Conservation (phyloP, 2,113 vertebrate genomes). For the Oreochromis aureus region DNA sequence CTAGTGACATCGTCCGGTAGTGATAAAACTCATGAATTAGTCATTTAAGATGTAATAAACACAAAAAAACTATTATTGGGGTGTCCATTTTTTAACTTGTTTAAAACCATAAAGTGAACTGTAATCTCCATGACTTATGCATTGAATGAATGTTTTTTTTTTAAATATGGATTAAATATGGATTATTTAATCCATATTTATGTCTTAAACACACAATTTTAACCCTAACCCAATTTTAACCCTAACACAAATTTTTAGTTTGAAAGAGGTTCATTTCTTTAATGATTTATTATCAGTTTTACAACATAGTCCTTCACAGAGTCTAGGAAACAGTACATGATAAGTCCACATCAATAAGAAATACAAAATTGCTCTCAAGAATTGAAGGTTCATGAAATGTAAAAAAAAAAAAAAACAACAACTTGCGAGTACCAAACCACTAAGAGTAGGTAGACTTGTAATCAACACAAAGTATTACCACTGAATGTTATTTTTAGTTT, state of each 20-base stretch:
- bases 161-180: no score
- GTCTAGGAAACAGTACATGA: neutral
- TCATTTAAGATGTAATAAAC: neutral
- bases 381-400: neutral
- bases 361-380: neutral
- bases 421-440: neutral
- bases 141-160: neutral
- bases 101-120: neutral
- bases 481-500: neutral
- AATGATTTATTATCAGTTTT: neutral
- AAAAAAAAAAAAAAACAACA: neutral
- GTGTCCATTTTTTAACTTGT: neutral
- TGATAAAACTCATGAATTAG: neutral
- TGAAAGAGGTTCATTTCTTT: neutral
- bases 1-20: neutral
- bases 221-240: neutral
- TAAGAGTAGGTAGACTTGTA: neutral
- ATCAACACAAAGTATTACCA: neutral
- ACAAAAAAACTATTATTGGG: neutral
- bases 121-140: neutral
- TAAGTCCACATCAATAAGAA: neutral
- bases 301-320: neutral
- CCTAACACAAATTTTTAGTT: neutral
- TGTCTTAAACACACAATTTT: neutral
- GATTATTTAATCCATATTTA: neutral